Percentiles rank a stretch among this genome's conserved stretches.
Conservation (phyloP, 2,888 invertebrate species). For the Drepanosiphum platanoidis region DNA sequence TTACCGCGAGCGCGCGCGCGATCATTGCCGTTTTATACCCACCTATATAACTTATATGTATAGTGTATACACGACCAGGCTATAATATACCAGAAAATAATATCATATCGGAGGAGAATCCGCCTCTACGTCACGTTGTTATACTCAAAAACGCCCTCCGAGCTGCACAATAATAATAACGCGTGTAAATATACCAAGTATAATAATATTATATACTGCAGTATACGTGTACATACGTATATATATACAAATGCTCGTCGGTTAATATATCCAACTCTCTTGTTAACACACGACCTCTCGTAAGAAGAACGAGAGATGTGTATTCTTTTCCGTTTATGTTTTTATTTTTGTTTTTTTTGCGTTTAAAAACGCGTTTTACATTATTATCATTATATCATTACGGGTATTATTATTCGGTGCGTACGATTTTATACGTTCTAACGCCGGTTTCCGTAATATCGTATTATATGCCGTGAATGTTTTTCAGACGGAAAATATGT, state of each 20-base stretch:
- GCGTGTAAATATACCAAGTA: slow-evolving; percentile 17
- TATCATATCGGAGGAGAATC: slow-evolving; percentile 32
- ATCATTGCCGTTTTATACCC: slow-evolving; percentile 6
- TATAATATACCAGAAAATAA: slow-evolving; percentile 25
- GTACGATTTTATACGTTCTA: neutral
- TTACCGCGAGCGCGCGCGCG: slow-evolving; percentile 16
- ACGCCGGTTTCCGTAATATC: neutral
- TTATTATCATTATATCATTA: slow-evolving; percentile 24
- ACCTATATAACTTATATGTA: neutral
- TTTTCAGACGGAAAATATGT: neutral
- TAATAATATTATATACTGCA: neutral
- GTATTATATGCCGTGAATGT: neutral
- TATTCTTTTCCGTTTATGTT: neutral
- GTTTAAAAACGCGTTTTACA: neutral
- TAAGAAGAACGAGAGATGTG: neutral
- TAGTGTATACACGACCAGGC: slow-evolving; percentile 7
- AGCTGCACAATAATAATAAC: slow-evolving; percentile 13
- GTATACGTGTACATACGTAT: neutral
- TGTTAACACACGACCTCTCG: neutral
- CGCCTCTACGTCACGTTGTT: slow-evolving; percentile 51
- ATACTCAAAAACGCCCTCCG: slow-evolving; percentile 30
- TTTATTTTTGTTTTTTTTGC: neutral
- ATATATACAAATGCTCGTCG: neutral
- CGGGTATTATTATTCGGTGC: neutral
- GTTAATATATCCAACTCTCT: neutral